Evolutionary conservation across 2,888 invertebrate genomes (phyloP), one percentile per base, ranked within the genome.

Genomic region (Cataglyphis cursor): DNA sequence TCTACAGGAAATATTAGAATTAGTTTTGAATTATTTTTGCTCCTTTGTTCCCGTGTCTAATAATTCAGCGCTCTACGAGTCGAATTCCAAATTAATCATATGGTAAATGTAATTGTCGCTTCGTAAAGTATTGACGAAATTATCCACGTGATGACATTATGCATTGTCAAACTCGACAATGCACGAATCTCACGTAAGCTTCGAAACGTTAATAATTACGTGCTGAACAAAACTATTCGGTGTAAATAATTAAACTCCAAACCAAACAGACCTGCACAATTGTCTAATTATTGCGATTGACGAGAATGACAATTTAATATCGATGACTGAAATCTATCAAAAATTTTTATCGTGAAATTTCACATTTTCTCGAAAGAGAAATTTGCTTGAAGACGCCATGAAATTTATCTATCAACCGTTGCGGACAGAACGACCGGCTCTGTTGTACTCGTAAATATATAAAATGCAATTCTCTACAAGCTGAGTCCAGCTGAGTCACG

Each of bases 41-140:
- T 18, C 35, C 44, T 21, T 28, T 21, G 59, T 72, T 41, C 38
- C 15, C 54, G 41, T 41, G 28, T 35, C 59, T 21, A 80, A 80
- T 72, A 80, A 80, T 73, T 80, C 78, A 44, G 3, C 8, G 6
- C 31, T 48, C 1, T 35, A 21, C 35, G 51, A 65, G 48, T 65
- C 35, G 35, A 73, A 78, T 31, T 73, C 8, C 24, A 18, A 44
- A 80, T 80, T 44, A n/a, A 59, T 59, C 51, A 21, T 4, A 59
- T 44, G 31, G 78, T 24, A 31, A 59, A 59, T 28, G 10, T n/a
- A 12, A 6, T 10, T 75, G 72, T 61, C 76, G 41, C 38, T 38
- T 21, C 28, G 72, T 12, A 18, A 57, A 72, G 57, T 72, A 80
- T 80, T 44, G 78, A 73, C 73, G 31, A 48, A 59, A 35, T 80